phyloP scores from a whole-genome alignment of 2,797 vertebrate species.

The Smutsia gigantea region DNA sequence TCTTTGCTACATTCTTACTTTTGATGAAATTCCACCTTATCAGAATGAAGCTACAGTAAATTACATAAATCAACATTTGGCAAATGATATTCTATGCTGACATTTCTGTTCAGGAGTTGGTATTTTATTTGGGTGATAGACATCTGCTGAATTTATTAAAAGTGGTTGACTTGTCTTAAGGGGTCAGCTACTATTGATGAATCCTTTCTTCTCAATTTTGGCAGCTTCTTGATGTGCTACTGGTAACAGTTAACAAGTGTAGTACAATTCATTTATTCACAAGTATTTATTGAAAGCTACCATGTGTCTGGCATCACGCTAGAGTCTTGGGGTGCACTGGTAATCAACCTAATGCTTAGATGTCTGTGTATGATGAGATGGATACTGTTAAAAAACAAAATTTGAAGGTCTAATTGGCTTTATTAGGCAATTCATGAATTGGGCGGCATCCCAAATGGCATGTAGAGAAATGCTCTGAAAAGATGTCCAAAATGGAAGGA shows the following conservation, averaged over 20 bases:
- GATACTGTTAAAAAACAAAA: not conserved
- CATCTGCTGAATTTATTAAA: constrained; percentile 65
- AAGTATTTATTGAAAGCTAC: not conserved
- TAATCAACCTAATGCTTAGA: not conserved
- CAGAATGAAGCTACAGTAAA: constrained; percentile 55
- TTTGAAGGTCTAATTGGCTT: too few species aligned
- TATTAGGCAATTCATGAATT: too few species aligned
- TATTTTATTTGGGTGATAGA: constrained; percentile 67
- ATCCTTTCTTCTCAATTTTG: constrained; percentile 33
- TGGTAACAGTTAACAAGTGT: not conserved
- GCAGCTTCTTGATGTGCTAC: not conserved
- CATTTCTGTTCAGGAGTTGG: constrained; percentile 66
- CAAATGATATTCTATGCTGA: constrained; percentile 69
- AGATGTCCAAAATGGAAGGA: too few species aligned
- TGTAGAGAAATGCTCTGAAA: too few species aligned
- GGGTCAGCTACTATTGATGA: constrained; percentile 22
- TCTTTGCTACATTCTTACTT: constrained; percentile 63
- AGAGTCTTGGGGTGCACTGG: not conserved
- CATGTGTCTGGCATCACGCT: not conserved
- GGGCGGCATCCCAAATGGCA: too few species aligned
- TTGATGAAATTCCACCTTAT: constrained; percentile 66
- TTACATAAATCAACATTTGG: constrained; percentile 61
- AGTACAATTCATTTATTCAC: not conserved
- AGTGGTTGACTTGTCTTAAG: constrained; percentile 61
- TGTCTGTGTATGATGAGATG: not conserved